Evolutionary conservation across 2,113 vertebrate genomes (phyloP).

Genomic region (Pygoscelis antarcticus): DNA sequence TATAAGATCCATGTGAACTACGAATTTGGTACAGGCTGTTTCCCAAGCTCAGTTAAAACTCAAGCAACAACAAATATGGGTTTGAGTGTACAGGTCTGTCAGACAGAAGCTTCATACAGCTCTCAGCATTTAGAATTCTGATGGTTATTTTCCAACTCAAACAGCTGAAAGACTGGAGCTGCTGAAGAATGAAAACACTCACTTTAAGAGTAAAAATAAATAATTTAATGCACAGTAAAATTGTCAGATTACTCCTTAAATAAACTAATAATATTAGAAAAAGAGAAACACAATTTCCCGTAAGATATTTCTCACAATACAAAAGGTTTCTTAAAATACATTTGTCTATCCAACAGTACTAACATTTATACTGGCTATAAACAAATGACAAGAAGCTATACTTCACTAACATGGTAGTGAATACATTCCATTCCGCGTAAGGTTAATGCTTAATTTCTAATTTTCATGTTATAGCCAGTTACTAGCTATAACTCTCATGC

Average conservation of each 20-base stretch:
- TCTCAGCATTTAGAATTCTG: not conserved
- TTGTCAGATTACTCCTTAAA: not conserved
- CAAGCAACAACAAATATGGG: not conserved
- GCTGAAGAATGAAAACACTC: not conserved
- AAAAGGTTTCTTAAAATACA: not conserved
- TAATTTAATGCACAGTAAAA: slow-evolving; percentile 25
- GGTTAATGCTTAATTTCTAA: not conserved
- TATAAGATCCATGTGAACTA: not conserved
- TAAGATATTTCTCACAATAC: not conserved
- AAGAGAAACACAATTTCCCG: not conserved
- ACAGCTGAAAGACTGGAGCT: not conserved
- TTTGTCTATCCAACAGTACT: not conserved
- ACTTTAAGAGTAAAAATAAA: slow-evolving; percentile 14
- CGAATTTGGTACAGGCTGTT: not conserved
- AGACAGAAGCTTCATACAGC: not conserved
- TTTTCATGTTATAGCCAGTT: not conserved
- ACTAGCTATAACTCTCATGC: not conserved
- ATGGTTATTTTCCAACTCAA: not conserved
- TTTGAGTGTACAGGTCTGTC: not conserved
- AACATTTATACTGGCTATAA: not conserved
- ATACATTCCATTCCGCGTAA: not conserved
- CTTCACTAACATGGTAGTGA: not conserved
- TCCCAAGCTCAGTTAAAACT: not conserved
- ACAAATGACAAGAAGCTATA: not conserved
- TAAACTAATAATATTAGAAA: not conserved